Conservation (phyloP, 2,113 vertebrate species). For the Leptocoma aspasia region DNA sequence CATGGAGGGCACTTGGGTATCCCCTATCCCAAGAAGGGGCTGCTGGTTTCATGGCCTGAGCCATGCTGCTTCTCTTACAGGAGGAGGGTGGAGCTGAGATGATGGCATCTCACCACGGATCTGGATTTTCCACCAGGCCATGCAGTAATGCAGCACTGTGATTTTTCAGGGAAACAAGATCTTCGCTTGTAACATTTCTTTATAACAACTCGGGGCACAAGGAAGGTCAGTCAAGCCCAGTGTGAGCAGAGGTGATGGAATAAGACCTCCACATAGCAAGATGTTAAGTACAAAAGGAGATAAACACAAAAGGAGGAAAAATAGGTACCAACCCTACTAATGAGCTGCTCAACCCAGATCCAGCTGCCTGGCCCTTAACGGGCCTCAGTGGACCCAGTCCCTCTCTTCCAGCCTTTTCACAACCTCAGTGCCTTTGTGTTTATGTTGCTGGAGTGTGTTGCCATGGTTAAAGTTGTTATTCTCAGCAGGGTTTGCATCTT, state of each 20-base stretch:
- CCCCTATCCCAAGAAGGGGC: not conserved
- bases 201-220: accelerated
- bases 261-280: not conserved
- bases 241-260: not conserved
- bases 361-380: not conserved
- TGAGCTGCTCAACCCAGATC: not conserved
- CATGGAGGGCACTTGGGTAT: not conserved
- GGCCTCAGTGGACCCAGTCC: not conserved
- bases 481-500: not conserved
- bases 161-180: not conserved
- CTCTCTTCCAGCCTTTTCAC: not conserved
- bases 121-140: not conserved
- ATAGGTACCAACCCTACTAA: not conserved
- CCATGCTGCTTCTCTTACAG: accelerated
- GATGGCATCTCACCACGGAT: not conserved
- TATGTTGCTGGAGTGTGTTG: not conserved
- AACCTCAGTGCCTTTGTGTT: not conserved
- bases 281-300: not conserved
- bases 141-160: accelerated
- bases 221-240: not conserved
- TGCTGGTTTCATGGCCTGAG: not conserved
- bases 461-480: constrained; percentile 41
- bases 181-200: not conserved
- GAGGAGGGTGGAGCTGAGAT: not conserved
- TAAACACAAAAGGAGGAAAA: not conserved